phyloP scores from a whole-genome alignment of 1,140 invertebrate species.

The Penaeus vannamei region DNA sequence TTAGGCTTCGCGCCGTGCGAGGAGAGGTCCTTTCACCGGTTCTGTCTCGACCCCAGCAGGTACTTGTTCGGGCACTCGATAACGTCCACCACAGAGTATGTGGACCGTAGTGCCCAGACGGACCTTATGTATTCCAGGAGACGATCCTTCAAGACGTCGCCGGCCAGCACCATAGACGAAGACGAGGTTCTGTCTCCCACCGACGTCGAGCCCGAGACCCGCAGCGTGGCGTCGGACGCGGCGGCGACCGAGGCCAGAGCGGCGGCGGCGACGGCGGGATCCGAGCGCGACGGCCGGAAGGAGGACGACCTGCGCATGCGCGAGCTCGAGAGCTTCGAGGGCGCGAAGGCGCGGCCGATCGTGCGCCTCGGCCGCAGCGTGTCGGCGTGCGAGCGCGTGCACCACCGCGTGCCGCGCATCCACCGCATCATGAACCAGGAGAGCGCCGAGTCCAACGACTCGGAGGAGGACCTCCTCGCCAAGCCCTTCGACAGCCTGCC shows the following conservation, averaged over 20 bases:
- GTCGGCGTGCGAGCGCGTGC: slow-evolving; percentile 47
- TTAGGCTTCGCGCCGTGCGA: too few species aligned
- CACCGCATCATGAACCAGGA: slow-evolving; percentile 44
- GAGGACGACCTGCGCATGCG: slow-evolving; percentile 34
- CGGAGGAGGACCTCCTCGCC: slow-evolving; percentile 44
- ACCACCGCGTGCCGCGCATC: slow-evolving; percentile 35
- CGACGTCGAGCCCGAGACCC: slow-evolving; percentile 8
- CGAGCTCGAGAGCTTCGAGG: slow-evolving; percentile 23
- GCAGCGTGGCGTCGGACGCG: slow-evolving; percentile 2
- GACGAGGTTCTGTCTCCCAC: slow-evolving; percentile 48
- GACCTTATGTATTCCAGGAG: slow-evolving; percentile 53
- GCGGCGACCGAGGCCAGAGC: slow-evolving; percentile 34
- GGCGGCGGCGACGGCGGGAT: slow-evolving; percentile 2
- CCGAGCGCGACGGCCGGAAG: slow-evolving; percentile 40
- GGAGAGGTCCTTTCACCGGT: too few species aligned
- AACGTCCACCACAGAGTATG: slow-evolving; percentile 56
- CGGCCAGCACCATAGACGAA: slow-evolving; percentile 55
- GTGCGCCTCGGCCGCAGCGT: slow-evolving; percentile 50
- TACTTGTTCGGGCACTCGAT: slow-evolving; percentile 57
- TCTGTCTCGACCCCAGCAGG: slow-evolving; percentile 48
- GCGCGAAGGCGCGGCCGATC: slow-evolving; percentile 13
- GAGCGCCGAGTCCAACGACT: slow-evolving; percentile 54
- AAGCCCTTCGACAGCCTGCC: slow-evolving; percentile 54
- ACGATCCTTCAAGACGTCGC: slow-evolving; percentile 52
- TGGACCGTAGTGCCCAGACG: slow-evolving; percentile 58